Evolutionary conservation across 2,888 invertebrate species (phyloP), one percentile per base, ranked within the genome.

Genomic region (Lingula anatina): DNA sequence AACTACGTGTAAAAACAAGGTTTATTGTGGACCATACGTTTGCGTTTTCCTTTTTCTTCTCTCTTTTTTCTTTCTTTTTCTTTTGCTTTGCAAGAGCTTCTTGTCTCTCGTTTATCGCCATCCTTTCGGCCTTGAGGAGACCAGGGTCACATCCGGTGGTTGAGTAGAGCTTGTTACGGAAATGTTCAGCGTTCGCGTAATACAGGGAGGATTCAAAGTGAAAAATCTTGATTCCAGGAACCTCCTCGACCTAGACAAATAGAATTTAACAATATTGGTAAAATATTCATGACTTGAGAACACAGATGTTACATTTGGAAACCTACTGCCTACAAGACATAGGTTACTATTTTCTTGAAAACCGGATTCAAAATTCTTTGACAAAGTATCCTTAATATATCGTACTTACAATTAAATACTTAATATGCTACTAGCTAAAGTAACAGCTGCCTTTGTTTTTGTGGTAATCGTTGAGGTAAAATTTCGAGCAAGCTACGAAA

Each of bases 141-240:
- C 62, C 53, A 1, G 73, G 70, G 50, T 74, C 67, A 3, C 65
- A 53, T 4, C 54, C 54, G 1, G 69, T 67, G 44, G 60, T 57
- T 47, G 68, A 68, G 47, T 73, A 72, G 7, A 79, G 47, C 21
- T 59, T 60, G 25, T 62, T 64, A 38, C 68, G 60, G 56, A 79
- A 80, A 53, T 71, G 65, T 50, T 79, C 79, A 2, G 71, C 70
- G 60, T 79, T 80, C 18, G 79, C 78, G 65, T 76, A 80, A 48
- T 79, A 75, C 20, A 80, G 61, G 3, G 79, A 77, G 36, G 78
- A 71, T 50, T 79, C 79, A 62, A 78, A 79, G 18, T 79, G 73
- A 66, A 78, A 78, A 35, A 80, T 77, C 57, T 79, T 79, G 21
- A 80, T 68, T 26, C 78, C 76, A 42, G 68, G 64, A 24, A 76